Conservation (phyloP, 1,140 invertebrate species). For the Eurosta solidaginis region DNA sequence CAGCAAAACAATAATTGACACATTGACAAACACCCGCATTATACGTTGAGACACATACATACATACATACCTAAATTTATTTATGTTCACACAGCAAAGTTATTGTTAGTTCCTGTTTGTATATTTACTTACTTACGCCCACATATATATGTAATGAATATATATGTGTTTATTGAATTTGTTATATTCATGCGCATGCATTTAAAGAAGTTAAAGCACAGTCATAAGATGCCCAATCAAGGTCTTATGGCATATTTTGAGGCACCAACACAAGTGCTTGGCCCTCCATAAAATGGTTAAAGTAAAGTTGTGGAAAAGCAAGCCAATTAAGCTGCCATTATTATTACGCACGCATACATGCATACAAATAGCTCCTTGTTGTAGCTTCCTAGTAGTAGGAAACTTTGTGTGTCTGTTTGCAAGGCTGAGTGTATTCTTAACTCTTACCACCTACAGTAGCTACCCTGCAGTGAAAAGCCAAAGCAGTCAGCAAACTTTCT, state of each 20-base stretch:
- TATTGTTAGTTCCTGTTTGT: neutral
- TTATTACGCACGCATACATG: neutral
- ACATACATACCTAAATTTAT: neutral
- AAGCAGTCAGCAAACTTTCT: too few relatives aligned
- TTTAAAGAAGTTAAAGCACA: too few relatives aligned
- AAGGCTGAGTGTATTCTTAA: too few relatives aligned
- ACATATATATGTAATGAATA: neutral
- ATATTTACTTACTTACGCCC: too few relatives aligned
- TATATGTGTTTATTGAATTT: too few relatives aligned
- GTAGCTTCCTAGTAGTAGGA: too few relatives aligned
- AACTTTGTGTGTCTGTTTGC: too few relatives aligned
- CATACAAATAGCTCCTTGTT: too few relatives aligned
- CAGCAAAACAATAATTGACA: neutral
- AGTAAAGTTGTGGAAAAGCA: neutral
- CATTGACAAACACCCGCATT: neutral
- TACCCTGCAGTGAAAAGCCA: too few relatives aligned
- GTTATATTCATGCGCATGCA: too few relatives aligned
- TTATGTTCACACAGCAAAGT: too few relatives aligned
- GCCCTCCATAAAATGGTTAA: neutral
- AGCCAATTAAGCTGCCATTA: neutral
- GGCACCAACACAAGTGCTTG: neutral
- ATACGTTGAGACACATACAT: neutral
- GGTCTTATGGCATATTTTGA: neutral
- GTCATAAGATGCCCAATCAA: neutral
- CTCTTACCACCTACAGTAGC: too few relatives aligned